phyloP scores from a whole-genome alignment of 2,113 vertebrate species.

The Pterophyllum scalare region DNA sequence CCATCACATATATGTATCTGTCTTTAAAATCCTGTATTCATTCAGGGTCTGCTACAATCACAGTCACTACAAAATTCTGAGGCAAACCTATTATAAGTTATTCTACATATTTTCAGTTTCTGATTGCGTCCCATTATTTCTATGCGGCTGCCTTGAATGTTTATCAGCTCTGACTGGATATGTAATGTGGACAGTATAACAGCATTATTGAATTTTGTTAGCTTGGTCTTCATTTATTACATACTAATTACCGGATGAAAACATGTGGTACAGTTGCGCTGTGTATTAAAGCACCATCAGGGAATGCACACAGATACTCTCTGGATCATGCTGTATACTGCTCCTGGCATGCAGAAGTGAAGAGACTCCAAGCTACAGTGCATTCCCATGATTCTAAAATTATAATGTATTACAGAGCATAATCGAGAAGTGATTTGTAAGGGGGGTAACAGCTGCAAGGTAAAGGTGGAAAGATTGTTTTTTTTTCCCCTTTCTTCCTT shows the following conservation, averaged over 20 bases:
- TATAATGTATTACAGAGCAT: conserved; percentile 25
- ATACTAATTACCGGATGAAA: background rate
- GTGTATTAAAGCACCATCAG: background rate
- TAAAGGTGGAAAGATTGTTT: conserved; percentile 51
- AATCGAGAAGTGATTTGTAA: background rate
- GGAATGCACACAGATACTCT: background rate
- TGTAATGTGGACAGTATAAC: background rate
- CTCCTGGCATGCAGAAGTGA: background rate
- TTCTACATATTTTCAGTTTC: background rate
- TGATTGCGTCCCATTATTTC: background rate
- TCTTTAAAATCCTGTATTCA: too few species aligned
- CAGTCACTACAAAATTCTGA: background rate
- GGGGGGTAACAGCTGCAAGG: conserved; percentile 59
- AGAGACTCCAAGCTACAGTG: background rate
- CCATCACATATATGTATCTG: too few species aligned
- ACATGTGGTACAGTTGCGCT: background rate
- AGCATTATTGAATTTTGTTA: background rate
- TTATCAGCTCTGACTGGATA: background rate
- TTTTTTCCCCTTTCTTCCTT: conserved; percentile 24
- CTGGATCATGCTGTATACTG: conserved; percentile 5
- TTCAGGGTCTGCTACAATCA: too few species aligned
- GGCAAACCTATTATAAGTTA: background rate
- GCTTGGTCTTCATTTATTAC: background rate
- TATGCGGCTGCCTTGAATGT: background rate
- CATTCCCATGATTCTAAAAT: conserved; percentile 21